These are phyloP conservation scores for Uloborus plumipes DNA, from an alignment of 2,888 invertebrate genomes.

Conservation along the genomic window DNA sequence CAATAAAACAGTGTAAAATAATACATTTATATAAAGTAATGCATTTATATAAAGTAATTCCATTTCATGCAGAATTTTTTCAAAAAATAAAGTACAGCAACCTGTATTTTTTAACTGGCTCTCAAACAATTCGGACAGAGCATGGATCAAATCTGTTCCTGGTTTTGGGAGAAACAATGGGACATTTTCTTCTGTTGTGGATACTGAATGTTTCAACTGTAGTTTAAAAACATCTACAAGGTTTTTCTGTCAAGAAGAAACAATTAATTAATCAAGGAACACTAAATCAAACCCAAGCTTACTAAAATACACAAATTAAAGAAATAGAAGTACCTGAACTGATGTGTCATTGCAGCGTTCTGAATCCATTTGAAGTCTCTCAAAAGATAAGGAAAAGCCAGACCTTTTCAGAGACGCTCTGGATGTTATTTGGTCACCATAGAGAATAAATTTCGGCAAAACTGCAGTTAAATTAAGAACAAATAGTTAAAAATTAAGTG, in stretches of 20 bases:
- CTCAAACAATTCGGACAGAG: constrained; percentile 75
- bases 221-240: constrained; percentile 78
- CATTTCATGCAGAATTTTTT: too few species aligned
- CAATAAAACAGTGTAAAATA: too few species aligned
- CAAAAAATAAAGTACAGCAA: too few species aligned
- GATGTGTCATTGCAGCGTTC: too few species aligned
- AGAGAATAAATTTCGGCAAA: constrained; percentile 27
- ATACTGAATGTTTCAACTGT: constrained; percentile 77
- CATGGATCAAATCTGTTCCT: constrained; percentile 75
- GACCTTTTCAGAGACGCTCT: constrained; percentile 14
- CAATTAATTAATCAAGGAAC: neutral
- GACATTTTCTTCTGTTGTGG: constrained; percentile 74
- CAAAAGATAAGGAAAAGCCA: constrained; percentile 10
- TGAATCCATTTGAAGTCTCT: too few species aligned
- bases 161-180: constrained; percentile 72
- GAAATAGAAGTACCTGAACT: neutral
- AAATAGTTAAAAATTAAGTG: neutral
- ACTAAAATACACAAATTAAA: neutral
- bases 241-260: constrained; percentile 69
- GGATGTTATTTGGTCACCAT: constrained; percentile 17
- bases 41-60: too few species aligned
- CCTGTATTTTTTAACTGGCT: constrained; percentile 67
- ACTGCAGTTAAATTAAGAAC: constrained; percentile 14
- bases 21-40: too few species aligned
- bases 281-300: neutral